Conservation (phyloP, 2,888 invertebrate species). For the Clistopyga incitator region DNA sequence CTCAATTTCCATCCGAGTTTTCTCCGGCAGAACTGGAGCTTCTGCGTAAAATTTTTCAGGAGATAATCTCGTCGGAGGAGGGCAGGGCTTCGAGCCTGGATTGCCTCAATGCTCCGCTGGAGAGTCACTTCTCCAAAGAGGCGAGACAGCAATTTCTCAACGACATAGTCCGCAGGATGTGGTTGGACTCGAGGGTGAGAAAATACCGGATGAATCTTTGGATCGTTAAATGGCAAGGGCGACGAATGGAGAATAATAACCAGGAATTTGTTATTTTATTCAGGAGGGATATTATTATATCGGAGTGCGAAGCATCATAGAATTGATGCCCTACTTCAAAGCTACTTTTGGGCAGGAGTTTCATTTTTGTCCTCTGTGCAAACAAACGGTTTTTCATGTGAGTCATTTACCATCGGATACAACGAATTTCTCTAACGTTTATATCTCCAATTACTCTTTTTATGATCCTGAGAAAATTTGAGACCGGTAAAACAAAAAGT, state of each 20-base stretch:
- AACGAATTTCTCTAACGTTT: background rate
- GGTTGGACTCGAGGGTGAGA: conserved; percentile 75
- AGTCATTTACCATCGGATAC: conserved; percentile 54
- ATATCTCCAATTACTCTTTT: background rate
- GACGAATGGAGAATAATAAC: conserved; percentile 2
- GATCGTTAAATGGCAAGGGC: conserved; percentile 11
- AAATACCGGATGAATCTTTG: background rate
- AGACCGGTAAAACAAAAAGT: too few relatives aligned
- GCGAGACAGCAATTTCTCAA: conserved; percentile 75
- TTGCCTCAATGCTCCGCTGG: conserved; percentile 74
- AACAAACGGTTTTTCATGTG: conserved; percentile 79
- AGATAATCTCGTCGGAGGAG: conserved; percentile 74
- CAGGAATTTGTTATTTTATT: conserved; percentile 18
- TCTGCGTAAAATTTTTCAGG: conserved; percentile 74
- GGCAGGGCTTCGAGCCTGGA: conserved; percentile 73
- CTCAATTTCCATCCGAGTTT: conserved; percentile 75
- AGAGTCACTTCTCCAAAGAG: conserved; percentile 71
- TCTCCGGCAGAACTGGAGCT: conserved; percentile 73
- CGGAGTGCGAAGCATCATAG: conserved; percentile 79
- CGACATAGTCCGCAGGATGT: conserved; percentile 71
- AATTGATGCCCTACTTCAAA: conserved; percentile 80
- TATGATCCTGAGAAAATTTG: too few relatives aligned
- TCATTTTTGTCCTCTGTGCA: conserved; percentile 77
- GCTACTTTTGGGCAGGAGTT: conserved; percentile 75
- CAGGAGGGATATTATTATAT: conserved; percentile 79